Conservation (phyloP, 53 echinoderm and acorn worm species). For the Stichopus horrens region DNA sequence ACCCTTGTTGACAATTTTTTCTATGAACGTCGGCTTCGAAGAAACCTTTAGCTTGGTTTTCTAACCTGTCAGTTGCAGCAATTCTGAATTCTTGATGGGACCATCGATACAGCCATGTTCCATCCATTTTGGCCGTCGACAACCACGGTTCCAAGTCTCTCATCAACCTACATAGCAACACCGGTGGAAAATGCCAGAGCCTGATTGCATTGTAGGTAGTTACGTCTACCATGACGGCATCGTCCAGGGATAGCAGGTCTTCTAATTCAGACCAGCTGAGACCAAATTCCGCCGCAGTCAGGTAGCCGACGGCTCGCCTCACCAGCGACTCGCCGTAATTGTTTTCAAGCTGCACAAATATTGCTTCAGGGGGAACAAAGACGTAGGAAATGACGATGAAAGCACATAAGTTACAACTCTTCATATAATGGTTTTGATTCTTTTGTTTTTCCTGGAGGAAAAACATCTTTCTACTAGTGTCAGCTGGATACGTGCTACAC, state of each 20-base stretch:
- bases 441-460: too few species aligned
- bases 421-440: too few species aligned
- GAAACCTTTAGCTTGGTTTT: not conserved
- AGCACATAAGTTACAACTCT: too few species aligned
- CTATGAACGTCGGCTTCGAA: too few species aligned
- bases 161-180: conserved; percentile 72
- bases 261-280: conserved; percentile 75
- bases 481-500: too few species aligned
- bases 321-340: conserved; percentile 76
- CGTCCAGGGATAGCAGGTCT: conserved; percentile 87
- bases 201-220: conserved; percentile 51
- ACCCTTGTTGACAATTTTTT: too few species aligned
- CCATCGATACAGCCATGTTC: conserved; percentile 73
- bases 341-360: conserved; percentile 62
- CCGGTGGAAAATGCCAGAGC: conserved; percentile 72
- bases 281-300: conserved; percentile 74
- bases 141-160: conserved; percentile 61
- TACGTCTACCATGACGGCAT: conserved; percentile 75
- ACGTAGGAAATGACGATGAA: not conserved
- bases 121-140: conserved; percentile 57
- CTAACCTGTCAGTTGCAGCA: conserved; percentile 77
- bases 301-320: conserved; percentile 73
- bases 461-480: too few species aligned
- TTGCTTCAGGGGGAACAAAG: conserved; percentile 38
- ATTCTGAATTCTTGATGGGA: conserved; percentile 62